A percentile compares a stretch with the other conserved stretches of the same genome.
These are phyloP conservation scores for Apodemus sylvaticus DNA, from an alignment of 2,113 vertebrate species.

Conservation along the genomic window DNA sequence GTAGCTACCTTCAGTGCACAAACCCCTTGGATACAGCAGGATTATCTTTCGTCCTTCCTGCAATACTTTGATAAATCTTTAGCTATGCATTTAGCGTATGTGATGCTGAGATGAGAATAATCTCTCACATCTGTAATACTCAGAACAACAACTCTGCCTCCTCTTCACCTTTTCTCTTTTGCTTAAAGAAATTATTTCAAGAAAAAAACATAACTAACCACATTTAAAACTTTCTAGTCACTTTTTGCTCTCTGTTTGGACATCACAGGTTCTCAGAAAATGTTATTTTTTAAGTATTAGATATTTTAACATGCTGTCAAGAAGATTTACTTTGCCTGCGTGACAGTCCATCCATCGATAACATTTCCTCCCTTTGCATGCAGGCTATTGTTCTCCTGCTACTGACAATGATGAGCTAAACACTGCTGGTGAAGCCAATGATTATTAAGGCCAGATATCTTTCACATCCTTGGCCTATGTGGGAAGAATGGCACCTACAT, in stretches of 20 bases:
- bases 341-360: slow-evolving; percentile 2
- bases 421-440: background rate
- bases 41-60: background rate
- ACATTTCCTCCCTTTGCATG: background rate
- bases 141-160: background rate
- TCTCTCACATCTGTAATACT: slow-evolving; percentile 23
- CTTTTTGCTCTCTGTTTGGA: slow-evolving; percentile 1
- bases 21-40: background rate
- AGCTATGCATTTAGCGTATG: background rate
- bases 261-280: slow-evolving; percentile 52
- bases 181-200: background rate
- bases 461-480: background rate
- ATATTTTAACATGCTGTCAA: slow-evolving; percentile 2
- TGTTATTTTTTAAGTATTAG: background rate
- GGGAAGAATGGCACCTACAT: slow-evolving; percentile 7
- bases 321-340: background rate
- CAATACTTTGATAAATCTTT: background rate
- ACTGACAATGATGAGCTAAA: background rate
- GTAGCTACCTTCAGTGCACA: background rate
- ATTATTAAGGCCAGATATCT: background rate
- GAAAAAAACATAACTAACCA: slow-evolving; percentile 7
- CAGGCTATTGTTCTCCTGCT: background rate
- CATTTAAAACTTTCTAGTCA: background rate
- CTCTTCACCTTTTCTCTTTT: background rate
- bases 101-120: background rate